Conservation (phyloP, 1,140 invertebrate species). For the Oppia nitens region DNA sequence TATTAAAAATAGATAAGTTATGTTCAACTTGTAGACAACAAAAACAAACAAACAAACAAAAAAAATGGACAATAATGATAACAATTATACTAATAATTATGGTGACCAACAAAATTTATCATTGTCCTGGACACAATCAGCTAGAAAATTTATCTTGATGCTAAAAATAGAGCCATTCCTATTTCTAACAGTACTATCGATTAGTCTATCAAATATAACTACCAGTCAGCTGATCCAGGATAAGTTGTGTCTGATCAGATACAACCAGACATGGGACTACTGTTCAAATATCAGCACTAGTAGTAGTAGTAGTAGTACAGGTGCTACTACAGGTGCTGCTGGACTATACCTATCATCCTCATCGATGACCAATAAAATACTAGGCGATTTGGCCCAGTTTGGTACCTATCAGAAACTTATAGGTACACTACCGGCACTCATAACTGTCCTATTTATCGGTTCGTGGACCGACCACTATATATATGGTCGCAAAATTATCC, state of each 20-base stretch:
- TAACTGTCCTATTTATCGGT: background rate
- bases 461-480: background rate
- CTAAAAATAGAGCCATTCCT: constrained; percentile 7
- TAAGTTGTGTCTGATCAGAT: background rate
- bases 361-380: too few relatives aligned
- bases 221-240: background rate
- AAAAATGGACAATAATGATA: too few relatives aligned
- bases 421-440: background rate
- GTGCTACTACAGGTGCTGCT: too few relatives aligned
- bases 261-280: background rate
- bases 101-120: too few relatives aligned
- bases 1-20: too few relatives aligned
- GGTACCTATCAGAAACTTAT: background rate
- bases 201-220: constrained; percentile 2
- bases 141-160: too few relatives aligned
- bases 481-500: background rate
- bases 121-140: too few relatives aligned
- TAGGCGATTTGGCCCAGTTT: background rate
- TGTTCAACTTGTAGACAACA: too few relatives aligned
- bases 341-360: too few relatives aligned
- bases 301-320: background rate
- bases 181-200: constrained; percentile 1
- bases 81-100: too few relatives aligned
- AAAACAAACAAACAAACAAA: too few relatives aligned
- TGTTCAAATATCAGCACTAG: background rate